phyloP scores from a whole-genome alignment of 2,797 vertebrate genomes.

The Diglossa cyanea region DNA sequence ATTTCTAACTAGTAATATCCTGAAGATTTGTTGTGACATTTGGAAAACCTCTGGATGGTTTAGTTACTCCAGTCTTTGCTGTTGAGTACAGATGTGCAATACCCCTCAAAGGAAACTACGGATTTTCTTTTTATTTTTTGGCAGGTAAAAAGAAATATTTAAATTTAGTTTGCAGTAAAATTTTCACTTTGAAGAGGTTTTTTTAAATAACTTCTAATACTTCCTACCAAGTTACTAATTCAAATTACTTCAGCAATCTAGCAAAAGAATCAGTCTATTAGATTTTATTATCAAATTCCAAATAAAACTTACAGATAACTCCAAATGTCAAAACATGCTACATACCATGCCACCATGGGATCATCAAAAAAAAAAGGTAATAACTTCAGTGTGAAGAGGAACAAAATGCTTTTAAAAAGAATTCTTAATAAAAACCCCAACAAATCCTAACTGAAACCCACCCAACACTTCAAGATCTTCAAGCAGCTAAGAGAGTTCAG shows the following conservation, averaged over 20 bases:
- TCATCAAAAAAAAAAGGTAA: neutral
- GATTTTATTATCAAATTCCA: neutral
- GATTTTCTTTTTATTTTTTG: neutral
- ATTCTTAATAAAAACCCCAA: neutral
- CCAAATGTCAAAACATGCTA: neutral
- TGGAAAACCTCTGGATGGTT: neutral
- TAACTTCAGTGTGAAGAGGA: slow-evolving; percentile 12
- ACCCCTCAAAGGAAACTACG: neutral
- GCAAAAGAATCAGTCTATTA: neutral
- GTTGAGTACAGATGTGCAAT: neutral
- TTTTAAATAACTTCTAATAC: neutral
- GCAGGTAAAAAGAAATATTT: neutral
- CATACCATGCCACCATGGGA: neutral
- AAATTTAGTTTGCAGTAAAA: neutral
- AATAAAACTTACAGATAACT: neutral
- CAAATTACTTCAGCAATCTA: neutral
- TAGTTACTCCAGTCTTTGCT: neutral
- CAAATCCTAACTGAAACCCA: neutral
- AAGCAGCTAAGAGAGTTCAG: neutral
- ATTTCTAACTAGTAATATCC: neutral
- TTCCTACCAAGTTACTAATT: neutral
- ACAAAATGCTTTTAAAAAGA: slow-evolving; percentile 8
- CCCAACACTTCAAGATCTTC: neutral
- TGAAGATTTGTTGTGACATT: neutral
- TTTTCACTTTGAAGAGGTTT: neutral